phyloP scores from a whole-genome alignment of 2,797 vertebrate species.

The Clangula hyemalis region DNA sequence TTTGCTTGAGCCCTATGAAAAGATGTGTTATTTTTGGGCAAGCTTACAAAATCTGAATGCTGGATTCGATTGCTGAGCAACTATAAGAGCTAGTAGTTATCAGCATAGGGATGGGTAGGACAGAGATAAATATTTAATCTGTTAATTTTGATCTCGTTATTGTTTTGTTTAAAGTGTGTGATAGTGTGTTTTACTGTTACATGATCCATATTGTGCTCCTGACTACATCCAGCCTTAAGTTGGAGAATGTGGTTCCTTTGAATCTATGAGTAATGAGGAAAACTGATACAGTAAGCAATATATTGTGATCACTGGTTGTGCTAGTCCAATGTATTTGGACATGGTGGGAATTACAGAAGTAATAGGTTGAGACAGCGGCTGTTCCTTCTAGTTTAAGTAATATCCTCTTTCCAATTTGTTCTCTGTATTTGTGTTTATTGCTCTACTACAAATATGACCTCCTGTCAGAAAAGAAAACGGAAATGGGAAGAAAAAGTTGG shows the following conservation, averaged over 20 bases:
- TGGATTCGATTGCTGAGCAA: not conserved
- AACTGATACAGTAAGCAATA: not conserved
- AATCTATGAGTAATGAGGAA: not conserved
- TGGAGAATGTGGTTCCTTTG: not conserved
- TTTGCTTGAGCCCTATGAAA: not conserved
- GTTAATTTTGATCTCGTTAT: not conserved
- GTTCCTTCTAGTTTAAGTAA: not conserved
- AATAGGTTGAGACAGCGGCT: not conserved
- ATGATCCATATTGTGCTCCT: not conserved
- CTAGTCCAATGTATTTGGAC: not conserved
- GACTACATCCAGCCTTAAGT: not conserved
- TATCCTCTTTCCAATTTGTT: not conserved
- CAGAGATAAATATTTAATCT: not conserved
- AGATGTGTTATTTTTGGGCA: not conserved
- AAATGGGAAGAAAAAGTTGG: not conserved
- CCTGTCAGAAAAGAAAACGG: not conserved
- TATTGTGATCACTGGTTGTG: not conserved
- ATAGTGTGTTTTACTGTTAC: not conserved
- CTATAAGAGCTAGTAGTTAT: not conserved
- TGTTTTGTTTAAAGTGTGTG: not conserved
- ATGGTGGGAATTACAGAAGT: not conserved
- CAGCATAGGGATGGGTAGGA: not conserved
- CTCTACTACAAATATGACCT: not conserved
- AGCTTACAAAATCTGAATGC: not conserved
- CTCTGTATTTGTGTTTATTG: not conserved